Percentiles rank a stretch among this genome's conserved stretches.
These are phyloP conservation scores for Osedax frankpressi DNA, from an alignment of 2,888 invertebrate genomes.

Conservation along the genomic window DNA sequence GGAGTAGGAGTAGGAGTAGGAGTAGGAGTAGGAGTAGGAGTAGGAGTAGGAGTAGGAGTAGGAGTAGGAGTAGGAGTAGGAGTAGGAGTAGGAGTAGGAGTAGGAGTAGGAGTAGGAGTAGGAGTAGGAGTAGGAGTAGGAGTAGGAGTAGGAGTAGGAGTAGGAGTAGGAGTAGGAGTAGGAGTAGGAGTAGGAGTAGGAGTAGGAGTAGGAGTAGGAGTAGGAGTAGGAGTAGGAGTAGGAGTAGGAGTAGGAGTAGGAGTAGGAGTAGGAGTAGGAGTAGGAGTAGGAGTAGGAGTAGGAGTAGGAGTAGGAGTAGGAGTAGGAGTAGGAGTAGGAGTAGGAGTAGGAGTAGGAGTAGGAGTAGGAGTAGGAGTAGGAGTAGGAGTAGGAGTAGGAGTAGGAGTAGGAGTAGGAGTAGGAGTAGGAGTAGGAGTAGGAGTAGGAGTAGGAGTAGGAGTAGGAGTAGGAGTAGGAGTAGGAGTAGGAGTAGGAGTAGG, in stretches of 20 bases:
- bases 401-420: not conserved
- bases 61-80: not conserved
- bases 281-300: not conserved
- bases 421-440: not conserved
- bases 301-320: not conserved
- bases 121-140: not conserved
- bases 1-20: not conserved
- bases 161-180: not conserved
- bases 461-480: not conserved
- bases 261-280: not conserved
- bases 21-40: not conserved
- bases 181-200: not conserved
- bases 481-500: not conserved
- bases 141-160: not conserved
- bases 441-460: not conserved
- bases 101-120: not conserved
- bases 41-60: not conserved
- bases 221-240: not conserved
- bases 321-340: not conserved
- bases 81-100: not conserved
- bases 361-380: not conserved
- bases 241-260: not conserved
- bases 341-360: not conserved
- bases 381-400: not conserved
- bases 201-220: not conserved